Evolutionary conservation across 2,113 vertebrate species (phyloP).

Genomic region (Paratilapia polleni): DNA sequence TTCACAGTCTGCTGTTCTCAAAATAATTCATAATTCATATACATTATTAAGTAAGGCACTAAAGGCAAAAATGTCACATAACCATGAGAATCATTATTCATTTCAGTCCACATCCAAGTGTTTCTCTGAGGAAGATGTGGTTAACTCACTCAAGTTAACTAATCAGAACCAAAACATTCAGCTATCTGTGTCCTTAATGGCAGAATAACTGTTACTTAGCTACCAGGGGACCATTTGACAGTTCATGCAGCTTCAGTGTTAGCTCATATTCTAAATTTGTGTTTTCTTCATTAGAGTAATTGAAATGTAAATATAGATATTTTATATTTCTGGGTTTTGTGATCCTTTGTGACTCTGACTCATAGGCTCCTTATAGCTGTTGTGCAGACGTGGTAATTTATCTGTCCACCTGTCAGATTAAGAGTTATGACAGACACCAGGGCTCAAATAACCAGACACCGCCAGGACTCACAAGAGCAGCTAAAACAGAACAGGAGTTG

Average conservation of each 20-base stretch:
- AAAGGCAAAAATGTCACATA: conserved; percentile 1
- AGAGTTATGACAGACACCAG: conserved; percentile 40
- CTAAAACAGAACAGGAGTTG: conserved; percentile 15
- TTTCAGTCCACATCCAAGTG: not conserved
- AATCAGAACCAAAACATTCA: not conserved
- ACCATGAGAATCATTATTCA: not conserved
- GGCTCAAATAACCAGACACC: conserved; percentile 33
- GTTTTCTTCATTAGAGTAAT: not conserved
- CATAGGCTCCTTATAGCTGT: not conserved
- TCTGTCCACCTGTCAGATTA: conserved; percentile 32
- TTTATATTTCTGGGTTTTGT: not conserved
- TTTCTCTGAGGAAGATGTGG: not conserved
- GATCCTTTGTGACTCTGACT: not conserved
- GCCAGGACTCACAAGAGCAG: conserved; percentile 32
- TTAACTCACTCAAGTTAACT: not conserved
- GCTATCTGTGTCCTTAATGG: not conserved
- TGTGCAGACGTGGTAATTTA: conserved; percentile 10
- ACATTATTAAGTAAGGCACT: not conserved
- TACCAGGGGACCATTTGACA: not conserved
- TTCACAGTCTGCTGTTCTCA: not conserved
- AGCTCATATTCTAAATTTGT: not conserved
- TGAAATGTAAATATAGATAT: not conserved
- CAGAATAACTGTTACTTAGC: not conserved
- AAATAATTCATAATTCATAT: not conserved
- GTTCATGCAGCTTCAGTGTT: not conserved